Evolutionary conservation across 2,113 vertebrate species (phyloP).

Genomic region (Ovibos moschatus): DNA sequence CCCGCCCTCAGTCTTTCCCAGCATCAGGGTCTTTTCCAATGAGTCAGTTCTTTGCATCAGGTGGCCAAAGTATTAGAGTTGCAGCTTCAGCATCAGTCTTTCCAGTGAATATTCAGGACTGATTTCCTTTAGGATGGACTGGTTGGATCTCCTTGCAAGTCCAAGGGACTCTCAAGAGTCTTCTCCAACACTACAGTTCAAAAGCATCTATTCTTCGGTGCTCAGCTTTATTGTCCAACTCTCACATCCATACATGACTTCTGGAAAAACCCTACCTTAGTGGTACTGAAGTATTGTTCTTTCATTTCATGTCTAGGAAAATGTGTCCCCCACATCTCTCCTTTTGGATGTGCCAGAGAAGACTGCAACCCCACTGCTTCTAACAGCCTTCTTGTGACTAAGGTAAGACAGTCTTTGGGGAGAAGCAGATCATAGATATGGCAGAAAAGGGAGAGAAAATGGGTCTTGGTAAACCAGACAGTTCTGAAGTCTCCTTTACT

Average conservation of each 20-base stretch:
- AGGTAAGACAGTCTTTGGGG: background rate
- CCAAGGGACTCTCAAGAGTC: background rate
- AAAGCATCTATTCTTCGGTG: accelerated
- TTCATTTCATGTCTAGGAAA: background rate
- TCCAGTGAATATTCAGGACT: background rate
- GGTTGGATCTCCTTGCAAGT: background rate
- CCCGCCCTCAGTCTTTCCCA: background rate
- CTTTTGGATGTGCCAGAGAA: background rate
- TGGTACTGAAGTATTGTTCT: background rate
- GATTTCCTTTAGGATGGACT: background rate
- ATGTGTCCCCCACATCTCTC: background rate
- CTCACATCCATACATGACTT: background rate
- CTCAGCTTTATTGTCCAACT: background rate
- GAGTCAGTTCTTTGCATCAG: background rate
- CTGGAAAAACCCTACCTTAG: background rate
- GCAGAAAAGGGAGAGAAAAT: background rate
- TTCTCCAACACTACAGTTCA: background rate
- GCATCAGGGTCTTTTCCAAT: background rate
- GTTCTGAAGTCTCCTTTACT: background rate
- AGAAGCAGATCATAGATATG: background rate
- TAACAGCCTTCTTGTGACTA: background rate
- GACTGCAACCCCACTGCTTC: background rate
- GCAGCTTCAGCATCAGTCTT: background rate
- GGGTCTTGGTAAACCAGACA: background rate
- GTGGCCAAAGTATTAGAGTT: background rate